Percentiles rank a stretch among this genome's conserved stretches.
These are phyloP conservation scores for Protodeltote pygarga DNA, from an alignment of 2,888 invertebrate genomes.

Conservation along the genomic window DNA sequence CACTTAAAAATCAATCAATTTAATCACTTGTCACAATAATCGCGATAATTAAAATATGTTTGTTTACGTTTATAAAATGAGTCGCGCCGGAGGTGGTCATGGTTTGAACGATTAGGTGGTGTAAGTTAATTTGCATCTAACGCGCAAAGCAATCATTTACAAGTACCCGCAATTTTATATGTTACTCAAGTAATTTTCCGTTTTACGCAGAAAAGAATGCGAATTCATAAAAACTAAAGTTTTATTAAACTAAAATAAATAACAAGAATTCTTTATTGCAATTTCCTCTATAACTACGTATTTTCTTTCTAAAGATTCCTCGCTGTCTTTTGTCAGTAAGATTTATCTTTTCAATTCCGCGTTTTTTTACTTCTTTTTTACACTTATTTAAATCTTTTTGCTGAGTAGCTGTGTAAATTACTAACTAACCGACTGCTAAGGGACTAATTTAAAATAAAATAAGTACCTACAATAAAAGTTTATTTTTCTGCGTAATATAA, in stretches of 20 bases:
- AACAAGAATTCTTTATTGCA: not conserved
- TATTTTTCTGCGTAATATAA: no score
- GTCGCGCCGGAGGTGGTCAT: constrained; percentile 14
- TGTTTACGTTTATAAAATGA: constrained; percentile 26
- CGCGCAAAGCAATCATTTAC: constrained; percentile 12
- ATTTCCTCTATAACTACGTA: no score
- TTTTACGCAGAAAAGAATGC: not conserved
- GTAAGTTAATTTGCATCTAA: constrained; percentile 25
- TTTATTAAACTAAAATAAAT: not conserved
- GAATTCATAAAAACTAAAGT: no score
- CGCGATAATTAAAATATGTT: constrained; percentile 36
- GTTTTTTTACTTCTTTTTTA: no score
- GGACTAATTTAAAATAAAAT: no score
- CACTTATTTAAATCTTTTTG: no score
- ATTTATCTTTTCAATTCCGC: no score
- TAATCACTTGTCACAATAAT: constrained; percentile 35
- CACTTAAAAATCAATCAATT: constrained; percentile 36
- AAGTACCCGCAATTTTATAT: not conserved
- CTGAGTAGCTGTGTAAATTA: no score
- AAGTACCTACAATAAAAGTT: no score
- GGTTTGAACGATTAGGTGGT: constrained; percentile 13
- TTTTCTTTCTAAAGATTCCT: not conserved
- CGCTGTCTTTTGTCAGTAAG: no score
- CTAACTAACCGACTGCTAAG: no score
- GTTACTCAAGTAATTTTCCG: constrained; percentile 4